Conservation (phyloP, 64 coral and sea anemone genomes). For the Montipora sp. region DNA sequence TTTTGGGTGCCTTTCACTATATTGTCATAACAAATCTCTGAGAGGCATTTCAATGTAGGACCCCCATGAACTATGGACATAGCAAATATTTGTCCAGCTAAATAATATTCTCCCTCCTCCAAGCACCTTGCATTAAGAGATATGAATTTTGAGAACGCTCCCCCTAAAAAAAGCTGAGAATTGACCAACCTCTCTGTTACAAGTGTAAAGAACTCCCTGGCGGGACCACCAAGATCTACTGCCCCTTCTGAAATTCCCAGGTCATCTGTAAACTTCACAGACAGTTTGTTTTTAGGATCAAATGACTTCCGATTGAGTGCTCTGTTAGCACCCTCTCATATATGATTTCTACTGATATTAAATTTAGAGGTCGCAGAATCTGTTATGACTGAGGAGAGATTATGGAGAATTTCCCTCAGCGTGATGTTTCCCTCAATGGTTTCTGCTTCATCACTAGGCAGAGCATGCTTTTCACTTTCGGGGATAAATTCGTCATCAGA, state of each 20-base stretch:
- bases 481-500: neutral
- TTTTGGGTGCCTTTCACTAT: constrained; percentile 27
- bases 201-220: constrained; percentile 50
- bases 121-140: constrained; percentile 26
- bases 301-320: constrained; percentile 66
- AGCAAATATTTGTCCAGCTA: constrained; percentile 42
- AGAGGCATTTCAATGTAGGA: constrained; percentile 44
- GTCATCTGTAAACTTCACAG: constrained; percentile 72
- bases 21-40: constrained; percentile 12
- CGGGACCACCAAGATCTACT: constrained; percentile 63
- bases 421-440: neutral
- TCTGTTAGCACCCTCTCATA: constrained; percentile 55
- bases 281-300: constrained; percentile 55
- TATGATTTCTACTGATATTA: constrained; percentile 68
- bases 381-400: constrained; percentile 13
- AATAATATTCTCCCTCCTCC: constrained; percentile 16
- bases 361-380: constrained; percentile 50
- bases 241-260: constrained; percentile 73
- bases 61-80: constrained; percentile 60
- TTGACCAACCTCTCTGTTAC: constrained; percentile 35
- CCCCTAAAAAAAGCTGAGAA: constrained; percentile 44
- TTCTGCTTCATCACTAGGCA: neutral
- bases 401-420: constrained; percentile 18
- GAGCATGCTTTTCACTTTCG: neutral
- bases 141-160: constrained; percentile 13